phyloP scores from a whole-genome alignment of 2,797 vertebrate genomes.

The Esox masquinongy region DNA sequence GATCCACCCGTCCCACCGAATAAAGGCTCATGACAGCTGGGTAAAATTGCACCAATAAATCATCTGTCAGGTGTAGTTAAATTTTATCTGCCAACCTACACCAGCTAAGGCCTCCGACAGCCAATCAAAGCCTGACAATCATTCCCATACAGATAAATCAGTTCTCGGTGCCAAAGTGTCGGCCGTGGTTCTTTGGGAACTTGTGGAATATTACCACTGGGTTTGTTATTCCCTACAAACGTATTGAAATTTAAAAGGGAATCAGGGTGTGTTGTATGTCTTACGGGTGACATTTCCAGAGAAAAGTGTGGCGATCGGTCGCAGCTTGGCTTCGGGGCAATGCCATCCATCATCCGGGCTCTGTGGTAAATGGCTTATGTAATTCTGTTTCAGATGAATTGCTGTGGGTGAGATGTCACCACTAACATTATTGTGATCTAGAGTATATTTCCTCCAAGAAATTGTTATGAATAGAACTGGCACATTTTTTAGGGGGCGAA shows the following conservation, averaged over 20 bases:
- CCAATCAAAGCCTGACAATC: slow-evolving; percentile 21
- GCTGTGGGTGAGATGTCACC: slow-evolving; percentile 69
- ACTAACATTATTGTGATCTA: slow-evolving; percentile 74
- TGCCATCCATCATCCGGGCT: slow-evolving; percentile 70
- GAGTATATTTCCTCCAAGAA: slow-evolving; percentile 25
- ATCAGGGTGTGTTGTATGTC: slow-evolving; percentile 55
- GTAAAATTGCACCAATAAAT: slow-evolving; percentile 78
- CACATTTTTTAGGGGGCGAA: neutral
- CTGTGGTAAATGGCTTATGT: slow-evolving; percentile 78
- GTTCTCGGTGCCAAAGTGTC: neutral
- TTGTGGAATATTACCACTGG: neutral
- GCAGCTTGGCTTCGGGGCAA: slow-evolving; percentile 62
- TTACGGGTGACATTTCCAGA: slow-evolving; percentile 42
- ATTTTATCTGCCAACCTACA: slow-evolving; percentile 68
- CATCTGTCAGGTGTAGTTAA: slow-evolving; percentile 73
- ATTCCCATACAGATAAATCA: slow-evolving; percentile 1
- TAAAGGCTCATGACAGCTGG: slow-evolving; percentile 70
- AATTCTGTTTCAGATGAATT: slow-evolving; percentile 76
- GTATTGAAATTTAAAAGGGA: slow-evolving; percentile 12
- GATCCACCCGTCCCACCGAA: slow-evolving; percentile 51
- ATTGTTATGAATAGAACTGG: neutral
- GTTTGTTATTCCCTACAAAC: neutral
- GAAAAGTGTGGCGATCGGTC: slow-evolving; percentile 61
- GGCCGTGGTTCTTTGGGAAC: neutral
- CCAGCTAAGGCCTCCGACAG: slow-evolving; percentile 25